Evolutionary conservation across 2,113 vertebrate genomes (phyloP).

Genomic region (Gulo gulo): DNA sequence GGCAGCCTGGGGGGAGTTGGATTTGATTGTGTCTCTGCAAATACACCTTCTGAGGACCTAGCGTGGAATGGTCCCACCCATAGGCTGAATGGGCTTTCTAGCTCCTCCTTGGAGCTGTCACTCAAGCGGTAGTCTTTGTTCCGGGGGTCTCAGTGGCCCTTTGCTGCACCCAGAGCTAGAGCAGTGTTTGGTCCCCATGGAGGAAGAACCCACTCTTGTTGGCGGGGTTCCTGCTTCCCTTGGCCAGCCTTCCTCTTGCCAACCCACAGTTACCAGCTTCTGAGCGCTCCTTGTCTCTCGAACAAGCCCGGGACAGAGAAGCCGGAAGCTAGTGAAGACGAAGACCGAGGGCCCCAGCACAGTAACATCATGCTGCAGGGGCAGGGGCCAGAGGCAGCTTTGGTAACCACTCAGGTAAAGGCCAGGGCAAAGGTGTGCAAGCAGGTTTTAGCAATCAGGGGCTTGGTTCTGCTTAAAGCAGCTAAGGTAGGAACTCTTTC

Average conservation of each 20-base stretch:
- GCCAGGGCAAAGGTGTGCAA: background rate
- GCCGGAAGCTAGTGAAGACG: background rate
- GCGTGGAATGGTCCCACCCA: background rate
- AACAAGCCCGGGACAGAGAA: background rate
- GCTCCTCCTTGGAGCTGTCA: too few relatives aligned
- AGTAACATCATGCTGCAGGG: background rate
- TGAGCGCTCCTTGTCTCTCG: background rate
- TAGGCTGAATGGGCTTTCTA: rapidly evolving
- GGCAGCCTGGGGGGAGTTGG: too few relatives aligned
- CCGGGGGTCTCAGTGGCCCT: background rate
- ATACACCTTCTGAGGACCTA: rapidly evolving
- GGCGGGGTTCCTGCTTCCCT: rapidly evolving
- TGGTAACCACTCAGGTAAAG: background rate
- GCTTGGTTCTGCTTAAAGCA: background rate
- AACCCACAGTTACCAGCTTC: background rate
- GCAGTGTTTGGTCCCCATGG: background rate
- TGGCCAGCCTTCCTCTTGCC: background rate
- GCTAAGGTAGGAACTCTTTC: background rate
- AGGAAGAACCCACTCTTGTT: too few relatives aligned
- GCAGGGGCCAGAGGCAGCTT: background rate
- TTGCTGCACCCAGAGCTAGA: background rate
- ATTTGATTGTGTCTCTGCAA: background rate
- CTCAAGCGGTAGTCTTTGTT: background rate
- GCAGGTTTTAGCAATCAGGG: background rate
- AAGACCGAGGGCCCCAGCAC: rapidly evolving